Percentiles rank a stretch among this genome's conserved stretches.
phyloP scores from a whole-genome alignment of 2,888 invertebrate genomes.

The Lithophane leautieri region DNA sequence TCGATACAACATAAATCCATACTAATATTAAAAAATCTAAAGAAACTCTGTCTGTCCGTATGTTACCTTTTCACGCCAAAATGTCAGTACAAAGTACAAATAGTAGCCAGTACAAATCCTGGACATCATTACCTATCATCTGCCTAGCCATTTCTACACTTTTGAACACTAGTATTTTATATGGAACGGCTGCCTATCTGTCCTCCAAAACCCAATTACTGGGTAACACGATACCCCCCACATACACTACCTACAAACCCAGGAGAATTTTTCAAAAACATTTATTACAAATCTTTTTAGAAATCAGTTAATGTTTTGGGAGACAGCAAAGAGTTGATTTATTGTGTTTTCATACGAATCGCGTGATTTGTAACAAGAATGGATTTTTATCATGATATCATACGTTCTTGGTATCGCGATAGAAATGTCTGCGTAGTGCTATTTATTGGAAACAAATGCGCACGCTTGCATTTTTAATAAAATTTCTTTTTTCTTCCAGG shows the following conservation, averaged over 20 bases:
- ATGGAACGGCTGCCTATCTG: no score
- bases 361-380: constrained; percentile 22
- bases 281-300: no score
- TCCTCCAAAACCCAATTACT: neutral
- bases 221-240: neutral
- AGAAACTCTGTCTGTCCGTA: no score
- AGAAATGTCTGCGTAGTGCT: neutral
- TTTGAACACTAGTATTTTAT: neutral
- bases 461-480: neutral
- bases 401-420: constrained; percentile 7
- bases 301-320: neutral
- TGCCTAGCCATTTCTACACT: neutral
- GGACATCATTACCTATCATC: no score
- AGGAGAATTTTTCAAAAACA: neutral
- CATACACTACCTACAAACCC: neutral
- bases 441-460: neutral
- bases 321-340: constrained; percentile 34
- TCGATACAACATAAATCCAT: no score
- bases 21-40: no score
- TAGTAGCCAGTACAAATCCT: no score
- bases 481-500: neutral
- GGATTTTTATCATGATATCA: constrained; percentile 27
- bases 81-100: no score
- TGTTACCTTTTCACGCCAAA: no score
- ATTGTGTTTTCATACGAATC: constrained; percentile 22